Percentiles rank a stretch among this genome's conserved stretches.
Conservation (phyloP, 2,888 invertebrate species). For the Mythimna lalbum region DNA sequence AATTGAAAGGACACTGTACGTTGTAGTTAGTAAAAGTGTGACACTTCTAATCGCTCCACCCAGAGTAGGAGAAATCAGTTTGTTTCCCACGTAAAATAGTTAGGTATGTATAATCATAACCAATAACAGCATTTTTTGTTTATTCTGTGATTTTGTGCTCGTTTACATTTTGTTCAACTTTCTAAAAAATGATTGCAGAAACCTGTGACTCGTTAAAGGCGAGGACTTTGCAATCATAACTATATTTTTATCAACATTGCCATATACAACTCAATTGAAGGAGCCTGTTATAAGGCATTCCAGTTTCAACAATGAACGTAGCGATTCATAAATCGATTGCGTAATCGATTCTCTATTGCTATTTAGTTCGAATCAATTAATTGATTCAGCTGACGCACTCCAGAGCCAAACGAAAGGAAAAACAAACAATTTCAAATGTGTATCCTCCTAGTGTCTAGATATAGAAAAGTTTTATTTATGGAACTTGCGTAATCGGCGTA, state of each 20-base stretch:
- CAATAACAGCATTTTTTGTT: conserved; percentile 19
- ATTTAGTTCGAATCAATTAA: conserved; percentile 38
- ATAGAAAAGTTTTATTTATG: conserved; percentile 35
- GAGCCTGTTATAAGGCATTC: conserved; percentile 18
- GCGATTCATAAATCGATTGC: conserved; percentile 21
- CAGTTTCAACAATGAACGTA: conserved; percentile 24
- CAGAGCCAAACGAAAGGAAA: conserved; percentile 24
- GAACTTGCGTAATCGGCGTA: conserved; percentile 28
- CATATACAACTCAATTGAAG: conserved; percentile 45
- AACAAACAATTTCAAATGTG: conserved; percentile 39
- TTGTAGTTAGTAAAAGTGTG: too few species aligned
- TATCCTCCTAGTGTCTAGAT: conserved; percentile 23
- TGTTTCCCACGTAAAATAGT: too few species aligned
- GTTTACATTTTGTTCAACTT: conserved; percentile 26
- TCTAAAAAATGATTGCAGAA: conserved; percentile 35
- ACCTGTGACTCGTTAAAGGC: conserved; percentile 3
- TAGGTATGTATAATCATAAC: conserved; percentile 3
- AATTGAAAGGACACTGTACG: too few species aligned
- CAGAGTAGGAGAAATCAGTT: too few species aligned
- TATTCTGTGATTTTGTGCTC: conserved; percentile 10
- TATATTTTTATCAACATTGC: conserved; percentile 28
- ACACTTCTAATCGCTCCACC: too few species aligned
- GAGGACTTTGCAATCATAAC: conserved; percentile 12
- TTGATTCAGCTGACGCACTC: conserved; percentile 23
- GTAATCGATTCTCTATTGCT: conserved; percentile 32